A percentile compares a stretch with the other conserved stretches of the same genome.
Conservation (phyloP, 2,113 vertebrate genomes). For the Spilogale gracilis region DNA sequence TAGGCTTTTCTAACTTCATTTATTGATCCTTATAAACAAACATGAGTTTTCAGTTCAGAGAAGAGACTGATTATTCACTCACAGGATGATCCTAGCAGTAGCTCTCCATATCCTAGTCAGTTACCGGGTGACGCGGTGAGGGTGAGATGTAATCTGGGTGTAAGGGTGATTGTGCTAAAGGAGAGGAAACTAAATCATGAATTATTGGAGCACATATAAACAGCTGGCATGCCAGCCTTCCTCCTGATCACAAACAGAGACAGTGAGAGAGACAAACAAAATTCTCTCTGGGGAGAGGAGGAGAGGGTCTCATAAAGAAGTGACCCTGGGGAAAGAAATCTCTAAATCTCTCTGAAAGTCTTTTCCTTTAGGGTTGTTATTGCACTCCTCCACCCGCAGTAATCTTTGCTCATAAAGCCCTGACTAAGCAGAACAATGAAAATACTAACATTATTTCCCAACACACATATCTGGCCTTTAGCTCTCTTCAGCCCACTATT, state of each 20-base stretch:
- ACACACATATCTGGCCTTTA: neutral
- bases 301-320: neutral
- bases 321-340: neutral
- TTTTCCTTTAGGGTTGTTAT: neutral
- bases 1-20: neutral
- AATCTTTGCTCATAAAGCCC: neutral
- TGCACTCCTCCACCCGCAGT: neutral
- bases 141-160: neutral
- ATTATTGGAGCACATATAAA: neutral
- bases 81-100: neutral
- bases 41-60: neutral
- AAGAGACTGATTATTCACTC: neutral
- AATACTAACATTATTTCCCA: neutral
- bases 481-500: neutral
- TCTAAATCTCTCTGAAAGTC: neutral
- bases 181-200: neutral
- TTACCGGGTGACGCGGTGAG: neutral
- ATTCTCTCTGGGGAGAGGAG: neutral
- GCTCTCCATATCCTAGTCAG: accelerated
- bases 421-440: neutral
- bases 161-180: neutral
- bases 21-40: neutral
- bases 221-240: neutral
- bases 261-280: neutral
- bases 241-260: neutral